Evolutionary conservation across 2,113 vertebrate species (phyloP).

Genomic region (Tenrec ecaudatus): DNA sequence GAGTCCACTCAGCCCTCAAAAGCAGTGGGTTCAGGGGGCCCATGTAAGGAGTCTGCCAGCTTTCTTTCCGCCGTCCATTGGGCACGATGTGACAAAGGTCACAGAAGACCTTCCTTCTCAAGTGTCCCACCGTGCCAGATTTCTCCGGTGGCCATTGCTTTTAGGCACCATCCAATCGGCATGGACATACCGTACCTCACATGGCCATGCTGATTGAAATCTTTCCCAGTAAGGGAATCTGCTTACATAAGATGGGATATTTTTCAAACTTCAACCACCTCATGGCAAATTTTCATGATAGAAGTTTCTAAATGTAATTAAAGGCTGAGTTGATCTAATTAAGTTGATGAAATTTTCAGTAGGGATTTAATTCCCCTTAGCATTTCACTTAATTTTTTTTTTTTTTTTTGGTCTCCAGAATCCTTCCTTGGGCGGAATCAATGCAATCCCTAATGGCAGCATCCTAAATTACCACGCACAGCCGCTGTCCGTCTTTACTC

Average conservation of each 20-base stretch:
- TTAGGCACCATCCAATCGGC: too few relatives aligned
- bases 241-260: neutral
- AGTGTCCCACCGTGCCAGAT: neutral
- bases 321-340: constrained; percentile 73
- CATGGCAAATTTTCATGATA: constrained; percentile 46
- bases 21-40: neutral
- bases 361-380: constrained; percentile 65
- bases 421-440: neutral
- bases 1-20: neutral
- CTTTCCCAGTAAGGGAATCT: neutral
- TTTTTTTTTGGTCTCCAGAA: neutral
- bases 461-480: constrained; percentile 41
- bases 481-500: neutral
- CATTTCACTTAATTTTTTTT: constrained; percentile 51
- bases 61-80: neutral
- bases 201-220: neutral
- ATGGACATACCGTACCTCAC: too few relatives aligned
- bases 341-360: constrained; percentile 73
- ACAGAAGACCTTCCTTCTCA: neutral
- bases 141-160: neutral
- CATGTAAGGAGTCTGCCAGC: neutral
- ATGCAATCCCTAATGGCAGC: neutral
- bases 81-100: neutral
- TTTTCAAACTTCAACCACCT: constrained; percentile 31
- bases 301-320: constrained; percentile 68